Base-by-base conservation (phyloP, 2,888 invertebrate species). In the Leptogaster cylindrica region DNA sequence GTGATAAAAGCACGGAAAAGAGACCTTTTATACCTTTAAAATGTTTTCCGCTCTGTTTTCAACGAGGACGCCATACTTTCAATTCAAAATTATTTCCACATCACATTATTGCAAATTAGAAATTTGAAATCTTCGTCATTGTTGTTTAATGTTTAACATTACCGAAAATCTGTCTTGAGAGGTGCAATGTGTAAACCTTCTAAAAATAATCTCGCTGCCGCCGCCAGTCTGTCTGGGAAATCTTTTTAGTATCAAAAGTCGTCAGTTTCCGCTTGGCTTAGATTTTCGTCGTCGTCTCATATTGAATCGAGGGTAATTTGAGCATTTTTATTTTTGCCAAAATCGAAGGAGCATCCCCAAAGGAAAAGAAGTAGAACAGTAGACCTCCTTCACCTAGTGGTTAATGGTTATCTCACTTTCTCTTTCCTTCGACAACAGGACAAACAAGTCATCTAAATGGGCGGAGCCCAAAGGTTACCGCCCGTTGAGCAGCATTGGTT, bases 191-290 rank as follows among this genome's bases (percentile, higher is more conserved):
- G 33, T 44, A 44, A 16, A 16, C 27, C 14, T 16, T 52, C 52
- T 52, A 52, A 52, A 52, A 52, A 52, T 52, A 52, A 52, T 52
- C 33, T 51, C 16, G 33, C 12, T n/a, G n/a, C n/a, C 31, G 52
- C 31, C 52, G 52, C 52, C 52, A 52, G 52, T 33, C 52, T 52
- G 52, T 52, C 52, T 52, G 52, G 33, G 27, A 52, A 52, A 31
- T 31, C 33, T 52, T 36, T 18, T 52, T 18, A 10, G 52, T 52
- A 31, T 27, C 31, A 46, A 12, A 12, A 20, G n/a, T 10, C 14
- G 14, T 4, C 31, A 52, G 27, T 52, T 52, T 52, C 28, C 52
- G 52, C 52, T 52, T 52, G 52, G 52, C 18, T 52, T 28, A 27
- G 33, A 52, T 31, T 18, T 33, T 31, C 33, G 18, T 31, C 33